Conservation (phyloP, 2,797 vertebrate genomes). For the Petrocephalus sullivani region DNA sequence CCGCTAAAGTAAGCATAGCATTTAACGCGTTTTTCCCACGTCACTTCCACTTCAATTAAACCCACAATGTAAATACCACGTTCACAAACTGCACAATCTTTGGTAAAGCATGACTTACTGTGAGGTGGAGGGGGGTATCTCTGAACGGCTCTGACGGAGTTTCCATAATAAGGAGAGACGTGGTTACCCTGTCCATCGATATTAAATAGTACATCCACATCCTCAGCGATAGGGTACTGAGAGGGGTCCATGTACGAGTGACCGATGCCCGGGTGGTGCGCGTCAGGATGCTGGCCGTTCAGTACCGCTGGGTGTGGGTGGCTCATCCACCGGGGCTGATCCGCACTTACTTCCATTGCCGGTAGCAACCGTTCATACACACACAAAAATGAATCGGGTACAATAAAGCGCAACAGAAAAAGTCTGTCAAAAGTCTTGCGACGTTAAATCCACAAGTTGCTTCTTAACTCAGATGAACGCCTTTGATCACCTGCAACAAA, state of each 20-base stretch:
- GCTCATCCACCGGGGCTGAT: conserved; percentile 96
- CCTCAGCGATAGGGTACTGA: conserved; percentile 87
- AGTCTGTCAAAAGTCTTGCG: conserved; percentile 47
- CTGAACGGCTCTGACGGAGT: conserved; percentile 92
- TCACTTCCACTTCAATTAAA: neutral
- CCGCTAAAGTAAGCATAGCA: neutral
- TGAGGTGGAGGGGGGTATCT: conserved; percentile 88
- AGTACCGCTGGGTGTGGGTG: conserved; percentile 88
- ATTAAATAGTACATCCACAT: conserved; percentile 99
- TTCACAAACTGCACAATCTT: neutral
- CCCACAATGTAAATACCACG: neutral
- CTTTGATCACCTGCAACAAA: conserved; percentile 62
- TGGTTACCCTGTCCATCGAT: conserved; percentile 94
- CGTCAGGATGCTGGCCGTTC: conserved; percentile 94
- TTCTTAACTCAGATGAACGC: conserved; percentile 23
- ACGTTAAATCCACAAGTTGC: conserved; percentile 65
- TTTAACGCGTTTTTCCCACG: neutral
- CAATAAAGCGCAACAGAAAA: conserved; percentile 16
- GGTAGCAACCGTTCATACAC: conserved; percentile 64
- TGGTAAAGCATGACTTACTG: conserved; percentile 68
- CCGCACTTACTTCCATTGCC: conserved; percentile 90
- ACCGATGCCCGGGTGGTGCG: conserved; percentile 89
- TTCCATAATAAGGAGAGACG: conserved; percentile 89
- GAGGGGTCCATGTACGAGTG: conserved; percentile 95
- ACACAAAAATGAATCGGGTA: conserved; percentile 42